Conservation (phyloP, 1,140 invertebrate species). For the Drosophila rhopaloa region DNA sequence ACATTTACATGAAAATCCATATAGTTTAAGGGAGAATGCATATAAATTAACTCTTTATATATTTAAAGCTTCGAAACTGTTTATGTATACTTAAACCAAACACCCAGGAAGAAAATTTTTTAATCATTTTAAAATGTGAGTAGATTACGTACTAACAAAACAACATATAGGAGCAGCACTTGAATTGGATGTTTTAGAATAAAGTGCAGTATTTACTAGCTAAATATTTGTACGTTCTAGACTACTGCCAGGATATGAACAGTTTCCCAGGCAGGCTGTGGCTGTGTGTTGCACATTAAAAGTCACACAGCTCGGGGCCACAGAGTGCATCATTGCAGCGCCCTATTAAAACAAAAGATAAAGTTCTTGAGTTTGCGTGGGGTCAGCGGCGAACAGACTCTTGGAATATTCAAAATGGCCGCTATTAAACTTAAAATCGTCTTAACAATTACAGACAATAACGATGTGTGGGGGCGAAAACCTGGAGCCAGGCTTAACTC, state of each 20-base stretch:
- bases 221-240: slow-evolving; percentile 13
- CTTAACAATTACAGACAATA: slow-evolving; percentile 46
- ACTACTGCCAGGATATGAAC: not conserved
- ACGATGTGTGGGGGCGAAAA: slow-evolving; percentile 14
- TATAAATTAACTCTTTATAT: no score
- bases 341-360: slow-evolving; percentile 35
- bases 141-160: not conserved
- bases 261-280: slow-evolving; percentile 6
- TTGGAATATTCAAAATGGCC: slow-evolving; percentile 16
- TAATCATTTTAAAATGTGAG: not conserved
- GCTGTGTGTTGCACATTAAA: slow-evolving; percentile 16
- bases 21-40: no score
- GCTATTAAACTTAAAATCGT: slow-evolving; percentile 44
- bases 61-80: not conserved
- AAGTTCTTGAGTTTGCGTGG: slow-evolving; percentile 17
- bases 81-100: not conserved
- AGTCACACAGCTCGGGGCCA: slow-evolving; percentile 13
- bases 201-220: slow-evolving; percentile 12
- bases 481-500: slow-evolving; percentile 1
- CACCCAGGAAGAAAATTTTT: not conserved
- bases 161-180: slow-evolving; percentile 6
- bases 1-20: no score
- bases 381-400: slow-evolving; percentile 8
- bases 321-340: slow-evolving; percentile 11
- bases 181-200: not conserved